Conservation (phyloP, 2,113 vertebrate genomes). For the Elachura formosa region DNA sequence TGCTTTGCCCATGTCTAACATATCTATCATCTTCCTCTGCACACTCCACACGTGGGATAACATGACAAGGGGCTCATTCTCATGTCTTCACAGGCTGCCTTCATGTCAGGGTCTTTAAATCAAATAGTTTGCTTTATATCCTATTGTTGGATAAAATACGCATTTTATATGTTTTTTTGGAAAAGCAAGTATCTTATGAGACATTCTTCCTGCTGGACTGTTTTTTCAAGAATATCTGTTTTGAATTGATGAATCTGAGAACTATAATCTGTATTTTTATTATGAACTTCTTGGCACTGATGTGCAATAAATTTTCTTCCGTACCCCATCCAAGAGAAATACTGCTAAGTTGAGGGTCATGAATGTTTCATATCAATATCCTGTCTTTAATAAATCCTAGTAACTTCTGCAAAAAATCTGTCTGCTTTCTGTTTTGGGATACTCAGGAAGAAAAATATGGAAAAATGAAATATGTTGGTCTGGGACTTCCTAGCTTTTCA, state of each 20-base stretch:
- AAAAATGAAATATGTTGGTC: not conserved
- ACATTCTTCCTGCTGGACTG: constrained; percentile 4
- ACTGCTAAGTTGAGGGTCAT: constrained; percentile 45
- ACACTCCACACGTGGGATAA: not conserved
- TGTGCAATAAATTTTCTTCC: constrained; percentile 30
- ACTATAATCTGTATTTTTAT: constrained; percentile 56
- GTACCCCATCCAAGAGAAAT: constrained; percentile 57
- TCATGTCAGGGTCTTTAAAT: constrained; percentile 9
- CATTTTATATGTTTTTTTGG: constrained; percentile 23
- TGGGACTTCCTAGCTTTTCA: constrained; percentile 25
- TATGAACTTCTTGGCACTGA: constrained; percentile 52
- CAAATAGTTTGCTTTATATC: not conserved
- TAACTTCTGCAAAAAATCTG: constrained; percentile 28
- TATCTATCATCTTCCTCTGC: not conserved
- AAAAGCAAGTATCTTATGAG: not conserved
- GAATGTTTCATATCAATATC: constrained; percentile 63
- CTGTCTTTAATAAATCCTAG: constrained; percentile 53
- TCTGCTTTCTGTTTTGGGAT: constrained; percentile 17
- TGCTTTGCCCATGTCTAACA: not conserved
- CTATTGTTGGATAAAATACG: constrained; percentile 21
- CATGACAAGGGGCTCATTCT: not conserved
- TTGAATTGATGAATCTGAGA: constrained; percentile 51
- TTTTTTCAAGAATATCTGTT: constrained; percentile 46
- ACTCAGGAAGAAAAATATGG: constrained; percentile 3
- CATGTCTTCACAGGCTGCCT: not conserved